These are phyloP conservation scores for Perizoma flavofasciatum DNA, from an alignment of 2,888 invertebrate genomes.

Conservation along the genomic window DNA sequence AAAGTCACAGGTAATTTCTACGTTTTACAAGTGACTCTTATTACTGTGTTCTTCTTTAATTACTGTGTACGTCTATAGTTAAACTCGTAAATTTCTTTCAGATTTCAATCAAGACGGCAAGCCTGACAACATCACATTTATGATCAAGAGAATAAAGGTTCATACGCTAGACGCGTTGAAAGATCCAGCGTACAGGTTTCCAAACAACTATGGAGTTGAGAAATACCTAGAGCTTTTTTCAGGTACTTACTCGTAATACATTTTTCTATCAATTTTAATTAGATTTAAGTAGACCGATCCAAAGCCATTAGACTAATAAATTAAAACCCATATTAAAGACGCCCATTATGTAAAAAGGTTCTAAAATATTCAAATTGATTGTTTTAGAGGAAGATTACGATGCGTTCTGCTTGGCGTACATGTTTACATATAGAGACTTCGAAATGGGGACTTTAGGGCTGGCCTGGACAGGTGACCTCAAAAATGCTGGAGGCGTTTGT, in stretches of 20 bases:
- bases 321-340: constrained; percentile 39
- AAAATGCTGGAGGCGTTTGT: constrained; percentile 98
- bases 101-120: constrained; percentile 97
- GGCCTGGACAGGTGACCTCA: constrained; percentile 98
- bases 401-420: constrained; percentile 98
- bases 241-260: constrained; percentile 80
- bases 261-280: constrained; percentile 41
- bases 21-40: constrained; percentile 10
- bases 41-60: constrained; percentile 5
- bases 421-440: constrained; percentile 98
- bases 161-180: constrained; percentile 93
- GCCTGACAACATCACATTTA: constrained; percentile 96
- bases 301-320: constrained; percentile 50
- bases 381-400: constrained; percentile 98
- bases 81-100: constrained; percentile 61
- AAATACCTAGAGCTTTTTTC: constrained; percentile 99
- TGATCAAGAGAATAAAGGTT: constrained; percentile 98
- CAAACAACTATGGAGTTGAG: constrained; percentile 98
- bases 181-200: constrained; percentile 94
- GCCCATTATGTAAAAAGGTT: constrained; percentile 11
- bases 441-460: constrained; percentile 98
- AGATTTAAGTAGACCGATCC: constrained; percentile 35
- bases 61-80: constrained; percentile 15
- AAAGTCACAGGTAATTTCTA: constrained; percentile 89
- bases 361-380: constrained; percentile 45